Conservation (phyloP, 1,140 invertebrate genomes). For the Sipha flava region DNA sequence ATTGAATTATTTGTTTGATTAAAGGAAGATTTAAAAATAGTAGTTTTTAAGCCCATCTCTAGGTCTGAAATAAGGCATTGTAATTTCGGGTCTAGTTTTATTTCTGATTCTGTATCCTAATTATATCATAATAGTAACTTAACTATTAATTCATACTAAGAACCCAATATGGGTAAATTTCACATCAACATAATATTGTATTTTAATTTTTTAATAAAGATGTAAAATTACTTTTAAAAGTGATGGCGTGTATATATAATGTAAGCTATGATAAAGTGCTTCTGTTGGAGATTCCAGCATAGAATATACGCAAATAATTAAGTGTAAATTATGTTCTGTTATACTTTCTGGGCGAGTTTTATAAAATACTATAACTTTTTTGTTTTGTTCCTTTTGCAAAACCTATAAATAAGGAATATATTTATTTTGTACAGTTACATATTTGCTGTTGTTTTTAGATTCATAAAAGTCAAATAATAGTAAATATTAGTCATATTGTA, state of each 20-base stretch:
- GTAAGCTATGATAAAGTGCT: slow-evolving; percentile 50
- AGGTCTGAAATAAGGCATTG: slow-evolving; percentile 19
- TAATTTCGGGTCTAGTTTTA: slow-evolving; percentile 14
- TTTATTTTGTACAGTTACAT: too few relatives aligned
- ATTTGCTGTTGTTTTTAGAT: too few relatives aligned
- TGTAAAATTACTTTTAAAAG: slow-evolving; percentile 46
- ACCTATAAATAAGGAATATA: not conserved
- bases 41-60: slow-evolving; percentile 25
- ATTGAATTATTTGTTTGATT: not conserved
- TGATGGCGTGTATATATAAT: slow-evolving; percentile 47
- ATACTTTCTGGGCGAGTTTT: slow-evolving; percentile 50
- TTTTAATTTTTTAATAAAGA: too few relatives aligned
- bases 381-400: not conserved
- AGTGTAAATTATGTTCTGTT: slow-evolving; percentile 49
- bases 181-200: too few relatives aligned
- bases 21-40: slow-evolving; percentile 3
- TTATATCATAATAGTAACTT: not conserved
- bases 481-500: too few relatives aligned
- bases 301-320: slow-evolving; percentile 49
- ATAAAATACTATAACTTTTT: slow-evolving; percentile 48
- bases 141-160: too few relatives aligned
- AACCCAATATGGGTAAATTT: too few relatives aligned
- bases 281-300: slow-evolving; percentile 51
- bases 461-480: too few relatives aligned
- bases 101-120: not conserved